Evolutionary conservation across 2,888 invertebrate species (phyloP), one percentile per base, ranked within the genome.

Genomic region (Hydraecia micacea): DNA sequence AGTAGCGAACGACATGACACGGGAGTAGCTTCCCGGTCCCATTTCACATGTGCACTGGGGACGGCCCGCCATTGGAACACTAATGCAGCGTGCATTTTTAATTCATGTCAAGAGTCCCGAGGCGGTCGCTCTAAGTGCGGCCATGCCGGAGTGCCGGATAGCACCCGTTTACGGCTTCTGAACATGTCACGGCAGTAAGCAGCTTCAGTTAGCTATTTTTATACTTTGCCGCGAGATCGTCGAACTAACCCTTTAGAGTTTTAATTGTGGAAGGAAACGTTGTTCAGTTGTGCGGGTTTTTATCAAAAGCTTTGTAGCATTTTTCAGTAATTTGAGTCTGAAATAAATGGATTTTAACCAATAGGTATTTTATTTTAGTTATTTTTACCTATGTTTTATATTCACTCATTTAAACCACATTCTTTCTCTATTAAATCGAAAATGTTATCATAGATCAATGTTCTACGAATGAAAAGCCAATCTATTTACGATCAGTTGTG

Each of bases 31-130:
- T 78, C 75, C 80, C 81, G 85, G 81, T 89, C 79, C 82, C 86
- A 89, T 89, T 89, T 85, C 83, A 86, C 86, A 84, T 86, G 83
- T 85, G 86, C 83, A 83, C 79, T 69, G 66, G 73, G 81, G 86
- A 83, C 80, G 82, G 83, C 85, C 88, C 85, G 91, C 93, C 91
- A 94, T 94, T 94, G 94, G 92, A 86, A 92, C 94, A 92, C 95
- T 95, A 95, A 96, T 96, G 95, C 94, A 92, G 88, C 93, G 91
- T 96, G 94, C 94, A 96, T 96, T 95, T 96, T 96, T 96, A 95
- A 96, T 96, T 95, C 94, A 94, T 94, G 95, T 95, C 95, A 95
- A 95, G 95, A 93, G 95, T 92, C 94, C 93, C 93, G 81, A 87
- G 89, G 91, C 91, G 90, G 88, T 91, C 91, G 89, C 92, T 86